Evolutionary conservation across 2,797 vertebrate genomes (phyloP), one percentile per base, ranked within the genome.

Genomic region (Rhinichthys osculus): DNA sequence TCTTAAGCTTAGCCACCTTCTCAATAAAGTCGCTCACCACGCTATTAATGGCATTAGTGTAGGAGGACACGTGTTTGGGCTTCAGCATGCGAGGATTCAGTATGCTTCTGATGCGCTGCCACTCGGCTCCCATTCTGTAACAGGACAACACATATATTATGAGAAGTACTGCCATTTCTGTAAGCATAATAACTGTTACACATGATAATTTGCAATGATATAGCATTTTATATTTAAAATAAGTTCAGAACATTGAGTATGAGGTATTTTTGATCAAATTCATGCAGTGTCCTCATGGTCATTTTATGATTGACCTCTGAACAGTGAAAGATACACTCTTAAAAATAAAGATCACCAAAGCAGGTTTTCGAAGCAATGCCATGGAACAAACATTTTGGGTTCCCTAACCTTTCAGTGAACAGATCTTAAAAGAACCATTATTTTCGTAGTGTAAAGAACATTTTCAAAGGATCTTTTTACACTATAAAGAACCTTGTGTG

Each of bases 71-170:
- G 5, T 96, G 94, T 83, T 94, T 95, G n/a, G 95, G 94, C 89
- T 95, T 96, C 86, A 96, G 57, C 95, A 96, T 95, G 30, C 93
- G 93, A 19, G 96, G 95, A 82, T 96, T 96, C 82, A 96, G 88
- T 80, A 96, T 94, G 88, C 94, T 95, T 86, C 96, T 93, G 69
- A 95, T 95, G 1, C 87, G 92, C 81, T 91, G 93, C 96, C 96
- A 96, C 10, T 96, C 90, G 2, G 66, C 88, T 0, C 96, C 96
- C 82, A 95, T 92, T 85, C 96, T 96, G 88, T 30, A 35, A 76
- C 35, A 82, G 7, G 50, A 11, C 27, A 73, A 35, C 13, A 74
- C 16, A 33, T 59, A 44, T 14, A 73, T 44, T 35, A 38, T 14
- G 33, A 50, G 47, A 11, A 54, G 35, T 70, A 71, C 23, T 40